Percentiles rank a stretch among this genome's conserved stretches.
Conservation (phyloP, 2,888 invertebrate species). For the Ethmia dodecea region DNA sequence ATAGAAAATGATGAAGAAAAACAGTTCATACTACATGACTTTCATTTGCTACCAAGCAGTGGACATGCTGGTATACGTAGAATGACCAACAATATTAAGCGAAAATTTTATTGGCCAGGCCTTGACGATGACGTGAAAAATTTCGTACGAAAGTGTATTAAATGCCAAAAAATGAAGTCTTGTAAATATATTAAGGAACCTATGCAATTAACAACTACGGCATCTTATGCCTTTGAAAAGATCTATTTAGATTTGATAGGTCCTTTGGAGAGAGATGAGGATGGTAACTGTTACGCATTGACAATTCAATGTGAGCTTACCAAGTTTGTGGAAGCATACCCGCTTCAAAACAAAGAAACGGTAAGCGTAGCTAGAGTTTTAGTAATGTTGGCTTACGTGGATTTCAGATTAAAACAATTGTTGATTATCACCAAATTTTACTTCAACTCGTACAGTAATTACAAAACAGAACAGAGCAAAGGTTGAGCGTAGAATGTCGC, state of each 20-base stretch:
- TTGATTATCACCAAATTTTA: no score
- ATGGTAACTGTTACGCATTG: slow-evolving; percentile 9
- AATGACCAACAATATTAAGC: no score
- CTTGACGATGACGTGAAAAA: slow-evolving; percentile 1
- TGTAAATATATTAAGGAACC: slow-evolving; percentile 1
- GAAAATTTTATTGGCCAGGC: neutral
- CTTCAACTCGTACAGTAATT: no score
- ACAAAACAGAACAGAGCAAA: no score
- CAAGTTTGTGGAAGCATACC: slow-evolving; percentile 16
- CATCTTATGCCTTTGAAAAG: slow-evolving; percentile 13
- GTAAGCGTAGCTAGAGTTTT: slow-evolving; percentile 9
- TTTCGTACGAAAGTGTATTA: slow-evolving; percentile 3
- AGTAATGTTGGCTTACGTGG: no score
- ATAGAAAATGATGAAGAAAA: no score
- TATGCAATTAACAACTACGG: slow-evolving; percentile 11
- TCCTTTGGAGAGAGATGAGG: slow-evolving; percentile 6
- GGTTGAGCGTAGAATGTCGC: no score
- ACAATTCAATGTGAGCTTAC: slow-evolving; percentile 14
- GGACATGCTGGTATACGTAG: no score
- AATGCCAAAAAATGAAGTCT: slow-evolving; percentile 17
- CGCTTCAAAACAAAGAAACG: slow-evolving; percentile 9
- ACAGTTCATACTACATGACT: no score
- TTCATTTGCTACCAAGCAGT: no score
- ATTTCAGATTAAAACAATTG: no score
- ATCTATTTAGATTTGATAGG: slow-evolving; percentile 13